Base-by-base conservation (phyloP, 2,797 vertebrate genomes). In the Pygocentrus nattereri region DNA sequence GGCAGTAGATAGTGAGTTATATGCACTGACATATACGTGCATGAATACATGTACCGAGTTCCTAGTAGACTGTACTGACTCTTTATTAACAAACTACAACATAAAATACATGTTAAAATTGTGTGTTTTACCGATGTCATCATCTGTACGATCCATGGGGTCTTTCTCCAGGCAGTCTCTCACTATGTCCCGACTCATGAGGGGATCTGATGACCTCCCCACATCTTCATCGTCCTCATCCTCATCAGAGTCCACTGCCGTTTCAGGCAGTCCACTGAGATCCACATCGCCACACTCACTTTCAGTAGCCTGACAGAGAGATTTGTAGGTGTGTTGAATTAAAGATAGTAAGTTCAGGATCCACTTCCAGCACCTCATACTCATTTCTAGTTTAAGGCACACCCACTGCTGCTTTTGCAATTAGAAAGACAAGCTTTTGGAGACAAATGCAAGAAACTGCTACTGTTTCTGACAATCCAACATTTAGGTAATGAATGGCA, bases 151-250 rank as follows among this genome's bases (percentile, higher is more conserved):
- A 92, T 99, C 98, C 90, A 99, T 97, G 2, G 98, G 98, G 90
- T 99, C 98, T 91, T 99, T 99, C 90, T 99, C 98, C 87, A 99
- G 92, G 76, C 98, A 99, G 92, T 99, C 98, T 83, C 98, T 94
- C 84, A 99, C 98, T 13, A 99, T 97, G 90, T 99, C 98, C 50
- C 98, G 94, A 80, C 98, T 99, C 97, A 99, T 99, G 79, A 99
- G 95, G 73, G 97, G 97, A 85, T 99, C 97, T 0, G 98, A 96
- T 0, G 97, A 96, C 81, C 98, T 94, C 86, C 99, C 97, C 77
- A 99, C 98, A 72, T 99, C 98, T 91, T 99, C 98, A 85, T 99
- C 98, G 30, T 99, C 98, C 0, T 99, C 98, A 0, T 99, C 98
- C 34, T 99, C 98, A 79, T 99, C 98, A 0, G 98, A 99, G 92